A percentile compares a stretch with the other conserved stretches of the same genome.
These are phyloP conservation scores for Bimastos eiseni DNA, from an alignment of 2,888 invertebrate species.

Conservation along the genomic window DNA sequence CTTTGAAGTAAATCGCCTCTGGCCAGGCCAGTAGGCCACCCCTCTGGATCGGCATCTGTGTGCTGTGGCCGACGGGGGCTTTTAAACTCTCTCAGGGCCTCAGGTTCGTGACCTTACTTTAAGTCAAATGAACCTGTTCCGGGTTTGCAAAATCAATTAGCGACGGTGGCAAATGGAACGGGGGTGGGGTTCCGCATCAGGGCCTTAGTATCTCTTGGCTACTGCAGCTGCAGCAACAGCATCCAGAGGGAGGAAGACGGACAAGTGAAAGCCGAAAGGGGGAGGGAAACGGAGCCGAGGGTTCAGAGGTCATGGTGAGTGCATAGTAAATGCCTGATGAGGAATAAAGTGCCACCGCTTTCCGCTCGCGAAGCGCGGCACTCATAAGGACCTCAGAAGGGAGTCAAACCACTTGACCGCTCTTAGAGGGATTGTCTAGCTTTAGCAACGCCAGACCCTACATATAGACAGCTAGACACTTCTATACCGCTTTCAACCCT, in stretches of 20 bases:
- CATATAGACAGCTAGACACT: too few species aligned
- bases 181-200: not conserved
- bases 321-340: not conserved
- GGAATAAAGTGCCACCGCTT: not conserved
- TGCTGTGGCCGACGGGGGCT: not conserved
- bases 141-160: conserved; percentile 13
- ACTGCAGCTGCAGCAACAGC: not conserved
- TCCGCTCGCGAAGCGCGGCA: not conserved
- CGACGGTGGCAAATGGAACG: conserved; percentile 2
- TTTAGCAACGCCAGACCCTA: too few species aligned
- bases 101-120: not conserved
- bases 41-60: not conserved
- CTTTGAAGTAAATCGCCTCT: conserved; percentile 13
- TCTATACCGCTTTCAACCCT: too few species aligned
- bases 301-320: not conserved
- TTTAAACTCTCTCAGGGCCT: not conserved
- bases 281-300: not conserved
- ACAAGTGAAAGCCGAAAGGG: not conserved
- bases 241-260: not conserved
- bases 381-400: too few species aligned
- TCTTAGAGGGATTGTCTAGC: too few species aligned
- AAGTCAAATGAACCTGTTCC: conserved; percentile 13
- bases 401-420: too few species aligned
- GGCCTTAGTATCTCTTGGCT: not conserved
- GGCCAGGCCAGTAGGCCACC: not conserved